phyloP scores from a whole-genome alignment of 2,888 invertebrate species.

The Calliopum simillimum region DNA sequence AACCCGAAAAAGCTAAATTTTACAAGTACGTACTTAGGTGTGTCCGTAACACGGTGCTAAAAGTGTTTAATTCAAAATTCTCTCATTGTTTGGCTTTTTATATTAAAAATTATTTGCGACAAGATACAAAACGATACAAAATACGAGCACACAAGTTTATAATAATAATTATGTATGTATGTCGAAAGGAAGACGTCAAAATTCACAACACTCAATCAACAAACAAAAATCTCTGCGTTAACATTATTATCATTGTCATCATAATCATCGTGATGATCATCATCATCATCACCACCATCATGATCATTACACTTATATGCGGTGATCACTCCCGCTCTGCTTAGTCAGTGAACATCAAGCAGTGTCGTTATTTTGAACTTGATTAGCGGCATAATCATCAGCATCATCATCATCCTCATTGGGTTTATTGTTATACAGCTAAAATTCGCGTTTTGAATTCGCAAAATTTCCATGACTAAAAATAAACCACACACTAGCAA shows the following conservation, averaged over 20 bases:
- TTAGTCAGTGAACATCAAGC: slow-evolving; percentile 47
- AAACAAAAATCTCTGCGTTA: slow-evolving; percentile 38
- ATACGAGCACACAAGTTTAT: not conserved
- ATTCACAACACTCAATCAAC: slow-evolving; percentile 55
- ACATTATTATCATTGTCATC: slow-evolving; percentile 31
- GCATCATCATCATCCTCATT: not conserved
- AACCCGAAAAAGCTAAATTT: no score
- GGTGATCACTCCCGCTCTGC: no score
- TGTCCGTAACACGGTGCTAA: slow-evolving; percentile 51
- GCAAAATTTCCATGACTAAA: slow-evolving; percentile 4
- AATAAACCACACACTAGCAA: not conserved
- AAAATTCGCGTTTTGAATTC: slow-evolving; percentile 16
- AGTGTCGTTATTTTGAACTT: slow-evolving; percentile 40
- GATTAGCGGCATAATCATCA: slow-evolving; percentile 13
- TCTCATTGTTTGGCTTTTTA: slow-evolving; percentile 54
- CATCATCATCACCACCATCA: no score
- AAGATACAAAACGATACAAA: not conserved
- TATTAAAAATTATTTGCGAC: slow-evolving; percentile 42
- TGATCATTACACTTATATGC: no score
- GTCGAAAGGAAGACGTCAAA: slow-evolving; percentile 48
- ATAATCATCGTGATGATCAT: not conserved
- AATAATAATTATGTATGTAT: slow-evolving; percentile 14
- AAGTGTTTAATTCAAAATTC: slow-evolving; percentile 57
- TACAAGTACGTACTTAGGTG: slow-evolving; percentile 33
- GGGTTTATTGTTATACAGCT: not conserved